phyloP scores from a whole-genome alignment of 2,888 invertebrate genomes.

The Mythimna impura region DNA sequence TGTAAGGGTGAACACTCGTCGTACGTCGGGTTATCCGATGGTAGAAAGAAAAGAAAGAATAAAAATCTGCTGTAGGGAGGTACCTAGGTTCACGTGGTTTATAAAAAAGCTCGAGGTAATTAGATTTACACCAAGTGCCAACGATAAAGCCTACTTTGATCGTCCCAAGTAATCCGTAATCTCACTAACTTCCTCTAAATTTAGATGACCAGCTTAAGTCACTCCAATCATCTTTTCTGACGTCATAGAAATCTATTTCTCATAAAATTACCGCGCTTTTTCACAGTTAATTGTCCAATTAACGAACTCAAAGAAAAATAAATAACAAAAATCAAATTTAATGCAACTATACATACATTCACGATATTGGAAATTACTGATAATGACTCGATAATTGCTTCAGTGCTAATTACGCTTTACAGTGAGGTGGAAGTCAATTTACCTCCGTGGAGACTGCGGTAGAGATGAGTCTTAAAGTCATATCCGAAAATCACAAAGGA shows the following conservation, averaged over 20 bases:
- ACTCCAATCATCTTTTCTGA: background rate
- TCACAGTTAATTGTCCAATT: background rate
- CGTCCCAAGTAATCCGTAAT: background rate
- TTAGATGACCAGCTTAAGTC: background rate
- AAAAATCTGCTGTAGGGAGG: no score
- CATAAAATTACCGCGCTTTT: background rate
- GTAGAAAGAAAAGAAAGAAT: no score
- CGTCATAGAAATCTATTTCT: background rate
- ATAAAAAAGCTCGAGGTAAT: background rate
- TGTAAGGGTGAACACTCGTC: no score
- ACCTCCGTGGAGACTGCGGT: slow-evolving; percentile 27
- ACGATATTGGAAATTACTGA: slow-evolving; percentile 2
- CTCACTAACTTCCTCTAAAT: background rate
- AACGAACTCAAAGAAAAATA: slow-evolving; percentile 1
- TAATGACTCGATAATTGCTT: slow-evolving; percentile 25
- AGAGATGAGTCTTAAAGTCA: slow-evolving; percentile 26
- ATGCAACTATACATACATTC: background rate
- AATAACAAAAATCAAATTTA: slow-evolving; percentile 20
- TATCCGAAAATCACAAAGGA: slow-evolving; percentile 39
- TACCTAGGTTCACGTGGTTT: background rate
- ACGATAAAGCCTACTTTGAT: background rate
- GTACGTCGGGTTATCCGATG: no score
- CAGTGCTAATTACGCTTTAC: slow-evolving; percentile 31
- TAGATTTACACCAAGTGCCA: no score
- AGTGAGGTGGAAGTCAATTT: slow-evolving; percentile 29